Evolutionary conservation across 2,888 invertebrate genomes (phyloP), one percentile per base, ranked within the genome.

Genomic region (Lasioglossum lativentre): DNA sequence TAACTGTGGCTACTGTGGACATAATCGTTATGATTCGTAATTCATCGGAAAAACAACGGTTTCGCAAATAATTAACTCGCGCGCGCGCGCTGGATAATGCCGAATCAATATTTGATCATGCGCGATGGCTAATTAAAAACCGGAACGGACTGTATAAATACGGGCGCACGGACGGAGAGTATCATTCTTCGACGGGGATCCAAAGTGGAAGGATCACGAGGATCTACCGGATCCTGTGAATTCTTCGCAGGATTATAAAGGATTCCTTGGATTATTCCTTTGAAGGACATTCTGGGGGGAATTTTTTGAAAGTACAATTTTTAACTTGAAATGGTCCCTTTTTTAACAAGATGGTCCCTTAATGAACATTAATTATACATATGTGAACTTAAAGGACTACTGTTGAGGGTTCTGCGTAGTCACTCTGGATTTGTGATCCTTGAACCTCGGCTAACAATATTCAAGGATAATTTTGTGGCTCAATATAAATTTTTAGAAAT

Each of bases 41-140:
- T 34, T 59, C 38, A 34, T 23, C 38, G 40, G 40, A 40, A 40
- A 70, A 70, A 34, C 34, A 14, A 70, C 5, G 19, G 66, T 30
- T 66, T 66, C 34, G 19, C 66, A 30, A 66, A 34, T 66, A 66
- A 66, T 66, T 66, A 66, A 66, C 19, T 66, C 34, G 30, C 34
- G 30, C 30, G 34, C 30, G 34, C 66, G 34, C 66, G 1, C 66
- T 1, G 34, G 66, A 19, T 66, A 66, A 66, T 34, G 66, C 19
- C 30, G 66, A 66, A 66, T 66, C 66, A 34, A 66, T 66, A 34
- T 34, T 66, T 66, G 34, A 66, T 66, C 66, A 34, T 66, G 66
- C 19, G 66, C 66, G 8, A 19, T 66, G 66, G 34, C 30, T 66
- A 66, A 66, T 66, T 30, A 66, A 66, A 34, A 66, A 34, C 30